Conservation (phyloP, 2,797 vertebrate genomes). For the Netta rufina region DNA sequence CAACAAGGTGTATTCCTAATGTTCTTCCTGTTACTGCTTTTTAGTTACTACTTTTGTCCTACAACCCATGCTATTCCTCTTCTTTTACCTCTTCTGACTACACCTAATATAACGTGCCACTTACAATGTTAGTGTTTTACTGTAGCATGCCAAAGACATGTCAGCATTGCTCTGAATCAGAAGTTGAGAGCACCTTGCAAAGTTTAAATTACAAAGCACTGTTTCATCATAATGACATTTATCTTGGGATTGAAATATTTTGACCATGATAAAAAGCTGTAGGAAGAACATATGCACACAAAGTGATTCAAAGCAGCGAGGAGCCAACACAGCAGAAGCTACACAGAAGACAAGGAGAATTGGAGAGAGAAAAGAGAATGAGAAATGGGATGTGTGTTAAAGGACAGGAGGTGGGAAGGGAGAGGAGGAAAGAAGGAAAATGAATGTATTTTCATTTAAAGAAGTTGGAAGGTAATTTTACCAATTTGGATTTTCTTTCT, state of each 20-base stretch:
- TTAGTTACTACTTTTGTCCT: background rate
- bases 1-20: background rate
- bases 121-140: background rate
- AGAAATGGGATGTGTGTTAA: background rate
- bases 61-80: background rate
- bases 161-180: background rate
- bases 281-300: background rate
- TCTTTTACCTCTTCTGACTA: background rate
- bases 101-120: rapidly evolving
- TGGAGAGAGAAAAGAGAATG: background rate
- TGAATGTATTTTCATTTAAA: background rate
- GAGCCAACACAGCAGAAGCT: background rate
- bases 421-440: background rate
- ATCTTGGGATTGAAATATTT: background rate
- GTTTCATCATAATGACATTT: background rate
- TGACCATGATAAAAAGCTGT: background rate
- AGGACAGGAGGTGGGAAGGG: background rate
- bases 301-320: background rate
- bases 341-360: background rate
- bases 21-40: background rate
- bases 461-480: background rate
- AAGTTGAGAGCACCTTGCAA: background rate
- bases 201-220: background rate
- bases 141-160: background rate
- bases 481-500: background rate